A percentile compares a stretch with the other conserved stretches of the same genome.
phyloP scores from a whole-genome alignment of 2,113 vertebrate genomes.

The Corythoichthys intestinalis region DNA sequence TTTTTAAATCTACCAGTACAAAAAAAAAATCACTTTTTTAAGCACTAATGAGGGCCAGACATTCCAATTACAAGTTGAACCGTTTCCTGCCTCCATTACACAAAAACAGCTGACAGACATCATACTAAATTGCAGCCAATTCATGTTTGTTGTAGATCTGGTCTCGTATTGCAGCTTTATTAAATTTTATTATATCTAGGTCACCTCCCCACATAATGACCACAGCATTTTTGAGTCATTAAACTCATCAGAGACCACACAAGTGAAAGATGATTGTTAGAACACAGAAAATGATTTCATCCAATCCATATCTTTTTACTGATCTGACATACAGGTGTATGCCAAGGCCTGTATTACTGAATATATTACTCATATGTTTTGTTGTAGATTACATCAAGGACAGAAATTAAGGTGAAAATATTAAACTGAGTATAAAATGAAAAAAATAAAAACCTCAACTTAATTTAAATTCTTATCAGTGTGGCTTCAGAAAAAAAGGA shows the following conservation, averaged over 20 bases:
- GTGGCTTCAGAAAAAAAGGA: neutral
- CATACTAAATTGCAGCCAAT: conserved; percentile 13
- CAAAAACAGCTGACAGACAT: conserved; percentile 20
- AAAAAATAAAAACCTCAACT: no score
- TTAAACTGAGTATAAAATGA: no score
- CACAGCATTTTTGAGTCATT: conserved; percentile 19
- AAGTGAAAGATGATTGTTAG: neutral
- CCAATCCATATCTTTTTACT: neutral
- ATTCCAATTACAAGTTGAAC: conserved; percentile 23
- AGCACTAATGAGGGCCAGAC: conserved; percentile 13
- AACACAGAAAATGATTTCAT: neutral
- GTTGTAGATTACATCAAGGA: no score
- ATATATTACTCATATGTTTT: neutral
- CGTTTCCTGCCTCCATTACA: conserved; percentile 4
- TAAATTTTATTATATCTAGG: conserved; percentile 22
- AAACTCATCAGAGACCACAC: conserved; percentile 3
- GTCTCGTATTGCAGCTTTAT: conserved; percentile 5
- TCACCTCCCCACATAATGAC: conserved; percentile 32
- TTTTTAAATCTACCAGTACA: neutral
- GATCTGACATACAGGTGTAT: neutral
- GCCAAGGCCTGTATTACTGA: neutral
- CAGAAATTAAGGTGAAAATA: no score
- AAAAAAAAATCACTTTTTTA: neutral
- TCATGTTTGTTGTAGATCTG: conserved; percentile 7
- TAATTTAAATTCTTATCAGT: no score